Percentiles rank a stretch among this genome's conserved stretches.
phyloP scores from a whole-genome alignment of 2,113 vertebrate genomes.

The Rhizomys pruinosus region DNA sequence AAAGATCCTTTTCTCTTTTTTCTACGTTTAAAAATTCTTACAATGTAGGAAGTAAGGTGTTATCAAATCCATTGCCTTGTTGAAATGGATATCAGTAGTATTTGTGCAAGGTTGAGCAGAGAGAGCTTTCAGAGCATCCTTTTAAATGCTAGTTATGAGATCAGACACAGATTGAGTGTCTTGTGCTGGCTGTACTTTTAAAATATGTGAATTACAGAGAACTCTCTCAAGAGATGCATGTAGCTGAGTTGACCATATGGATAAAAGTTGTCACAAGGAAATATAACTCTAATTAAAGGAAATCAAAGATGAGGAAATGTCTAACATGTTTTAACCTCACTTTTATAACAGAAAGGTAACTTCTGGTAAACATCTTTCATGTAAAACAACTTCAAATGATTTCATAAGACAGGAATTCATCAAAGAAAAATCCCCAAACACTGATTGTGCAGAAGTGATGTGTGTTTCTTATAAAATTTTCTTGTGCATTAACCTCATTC shows the following conservation, averaged over 20 bases:
- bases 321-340: not conserved
- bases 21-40: not conserved
- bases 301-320: not conserved
- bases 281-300: not conserved
- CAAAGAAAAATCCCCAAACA: constrained; percentile 51
- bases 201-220: not conserved
- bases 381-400: not conserved
- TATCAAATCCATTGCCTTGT: not conserved
- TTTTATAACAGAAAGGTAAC: constrained; percentile 44
- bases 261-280: not conserved
- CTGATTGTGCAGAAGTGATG: not conserved
- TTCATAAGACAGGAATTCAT: constrained; percentile 32
- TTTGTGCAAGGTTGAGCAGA: not conserved
- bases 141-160: not conserved
- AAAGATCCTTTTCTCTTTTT: not conserved
- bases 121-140: not conserved
- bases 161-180: not conserved
- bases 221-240: constrained; percentile 18
- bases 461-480: not conserved
- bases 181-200: not conserved
- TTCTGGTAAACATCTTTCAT: constrained; percentile 34
- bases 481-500: constrained; percentile 62
- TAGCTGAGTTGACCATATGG: not conserved
- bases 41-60: not conserved
- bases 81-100: not conserved